Evolutionary conservation across 2,888 invertebrate genomes (phyloP), one percentile per base, ranked within the genome.

Genomic region (Eristalis pertinax): DNA sequence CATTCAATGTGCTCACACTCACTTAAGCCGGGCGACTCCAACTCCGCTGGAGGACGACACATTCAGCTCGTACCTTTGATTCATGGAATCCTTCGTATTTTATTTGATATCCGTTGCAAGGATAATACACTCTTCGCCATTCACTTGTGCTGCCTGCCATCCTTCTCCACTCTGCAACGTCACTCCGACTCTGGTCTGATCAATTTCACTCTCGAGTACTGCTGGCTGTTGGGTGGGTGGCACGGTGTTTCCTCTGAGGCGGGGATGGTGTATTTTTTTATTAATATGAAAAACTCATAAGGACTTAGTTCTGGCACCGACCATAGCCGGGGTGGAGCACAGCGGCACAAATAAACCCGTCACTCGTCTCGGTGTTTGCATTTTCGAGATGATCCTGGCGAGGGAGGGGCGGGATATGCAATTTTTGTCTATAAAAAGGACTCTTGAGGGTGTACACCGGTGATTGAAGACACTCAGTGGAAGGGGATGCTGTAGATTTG

Each of bases 131-230:
- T 58, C 75, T 2, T 56, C 35, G 35, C 35, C 26, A 64, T 72
- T 64, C 63, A 29, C 32, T 19, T 19, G 60, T 19, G 10, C 13
- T 38, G 13, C 38, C 38, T 4, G 13, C 38, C 24, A 5, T 22
- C 58, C 24, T 24, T 24, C 60, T 26, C 2, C 24, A 4, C 26
- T 4, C 13, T 38, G 19, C 4, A 1, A 0, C 26, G 11, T 26
- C 35, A 32, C 32, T 32, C 32, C 8, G 32, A 32, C 32, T 32
- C 29, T 70, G 81, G 64, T 50, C 74, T 81, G 74, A 81, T 81
- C 81, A 81, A 81, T 81, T 81, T 81, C 74, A 75, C 74, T 81
- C 26, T 81, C 58, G 19, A 81, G 74, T 69, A 50, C 26, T 80
- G 43, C 67, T 67, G 67, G 11, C 22, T 1, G 58, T 0, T 7